These are phyloP conservation scores for Cotesia vestalis DNA, from an alignment of 1,140 invertebrate species.

Conservation along the genomic window DNA sequence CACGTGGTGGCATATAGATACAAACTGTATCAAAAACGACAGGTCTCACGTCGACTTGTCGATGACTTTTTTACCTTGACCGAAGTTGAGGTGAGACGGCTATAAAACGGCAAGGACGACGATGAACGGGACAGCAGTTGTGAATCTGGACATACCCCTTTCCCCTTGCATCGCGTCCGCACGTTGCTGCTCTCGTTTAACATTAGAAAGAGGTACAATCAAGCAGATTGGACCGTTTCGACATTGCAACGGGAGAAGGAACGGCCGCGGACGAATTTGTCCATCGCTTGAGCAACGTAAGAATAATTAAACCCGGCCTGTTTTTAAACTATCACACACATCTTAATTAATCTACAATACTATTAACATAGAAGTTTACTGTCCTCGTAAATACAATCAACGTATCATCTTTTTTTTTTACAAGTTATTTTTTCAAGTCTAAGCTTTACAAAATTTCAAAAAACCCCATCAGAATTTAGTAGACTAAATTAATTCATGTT, in stretches of 20 bases:
- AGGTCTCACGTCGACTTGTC: constrained; percentile 17
- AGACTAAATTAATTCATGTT: too few species aligned
- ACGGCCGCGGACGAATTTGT: constrained; percentile 35
- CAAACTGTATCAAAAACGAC: constrained; percentile 18
- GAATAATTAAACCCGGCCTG: constrained; percentile 2
- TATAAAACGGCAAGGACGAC: constrained; percentile 60
- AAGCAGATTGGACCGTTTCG: constrained; percentile 47
- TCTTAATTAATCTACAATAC: background rate
- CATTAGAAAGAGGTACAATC: constrained; percentile 57
- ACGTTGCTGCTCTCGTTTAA: constrained; percentile 59
- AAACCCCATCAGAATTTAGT: too few species aligned
- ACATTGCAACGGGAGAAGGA: constrained; percentile 39
- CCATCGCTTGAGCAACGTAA: constrained; percentile 27
- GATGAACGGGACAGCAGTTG: constrained; percentile 61
- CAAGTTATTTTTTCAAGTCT: too few species aligned
- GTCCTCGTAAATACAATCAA: too few species aligned
- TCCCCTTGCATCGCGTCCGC: constrained; percentile 56
- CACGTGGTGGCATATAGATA: background rate
- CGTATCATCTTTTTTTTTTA: too few species aligned
- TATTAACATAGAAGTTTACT: too few species aligned
- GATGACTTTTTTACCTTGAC: constrained; percentile 54
- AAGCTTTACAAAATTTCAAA: too few species aligned
- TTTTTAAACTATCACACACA: background rate
- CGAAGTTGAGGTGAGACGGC: constrained; percentile 56
- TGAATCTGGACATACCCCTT: constrained; percentile 59